Evolutionary conservation across 2,888 invertebrate species (phyloP), one percentile per base, ranked within the genome.

Genomic region (Aporophyla lueneburgensis): DNA sequence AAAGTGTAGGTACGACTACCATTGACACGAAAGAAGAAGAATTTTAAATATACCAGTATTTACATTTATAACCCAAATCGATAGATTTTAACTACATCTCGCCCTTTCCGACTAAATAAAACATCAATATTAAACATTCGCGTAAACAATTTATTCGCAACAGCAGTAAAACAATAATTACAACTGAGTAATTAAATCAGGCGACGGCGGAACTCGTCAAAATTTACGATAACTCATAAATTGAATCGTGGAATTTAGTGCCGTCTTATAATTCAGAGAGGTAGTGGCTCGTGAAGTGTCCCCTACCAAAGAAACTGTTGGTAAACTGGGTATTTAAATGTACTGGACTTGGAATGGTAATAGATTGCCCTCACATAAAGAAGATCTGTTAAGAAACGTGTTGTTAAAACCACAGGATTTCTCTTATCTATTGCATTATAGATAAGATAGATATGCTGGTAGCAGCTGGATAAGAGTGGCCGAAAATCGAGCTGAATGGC

Each of bases 221-320:
- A 91, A 89, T 93, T 94, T 92, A 94, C 92, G 92, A 90, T 90
- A 89, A 92, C 86, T 90, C 92, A 92, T 94, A 94, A 94, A 94
- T 92, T 92, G 80, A 87, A 89, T 90, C 77, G 87, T 76, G 86
- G 86, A 90, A 89, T 92, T 91, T 90, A 91, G 86, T 89, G 79
- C 87, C 85, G 86, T 90, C 91, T 93, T 93, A 92, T 92, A 92
- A 92, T 90, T 93, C 91, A 91, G 74, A 59, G 49, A 74, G 71
- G 81, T 74, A 83, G 69, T 84, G 74, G 83, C 71, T 78, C 81
- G 81, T 84, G 83, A 74, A 83, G 49, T 68, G 68, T 61, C 89
- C 89, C 89, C 83, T 91, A 92, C 91, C 71, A 71, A 16, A 61
- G 62, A 9, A 65, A 19, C 43, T 56, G 0, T 19, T 7, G 4